Percentiles rank a stretch among this genome's conserved stretches.
Conservation (phyloP, 1,140 invertebrate genomes). For the Camponotus vicinus region DNA sequence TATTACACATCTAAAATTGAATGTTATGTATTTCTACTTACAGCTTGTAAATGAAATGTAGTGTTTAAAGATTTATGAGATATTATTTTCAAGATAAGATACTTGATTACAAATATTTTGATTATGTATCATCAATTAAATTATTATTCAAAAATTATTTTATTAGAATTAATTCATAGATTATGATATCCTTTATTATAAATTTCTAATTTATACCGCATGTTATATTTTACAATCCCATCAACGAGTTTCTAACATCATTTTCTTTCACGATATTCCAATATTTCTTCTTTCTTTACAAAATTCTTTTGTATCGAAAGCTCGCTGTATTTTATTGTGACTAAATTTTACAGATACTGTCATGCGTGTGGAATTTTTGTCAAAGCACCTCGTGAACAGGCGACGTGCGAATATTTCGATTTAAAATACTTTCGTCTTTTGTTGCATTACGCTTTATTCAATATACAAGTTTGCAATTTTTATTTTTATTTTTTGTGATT, state of each 20-base stretch:
- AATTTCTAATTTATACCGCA: constrained; percentile 3
- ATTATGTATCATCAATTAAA: neutral
- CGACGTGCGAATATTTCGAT: constrained; percentile 47
- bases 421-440: constrained; percentile 47
- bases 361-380: constrained; percentile 62
- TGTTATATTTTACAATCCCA: neutral
- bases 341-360: constrained; percentile 57
- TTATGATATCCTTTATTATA: neutral
- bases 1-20: neutral
- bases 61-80: neutral
- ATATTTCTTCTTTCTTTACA: constrained; percentile 21
- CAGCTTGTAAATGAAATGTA: neutral
- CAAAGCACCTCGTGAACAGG: constrained; percentile 43
- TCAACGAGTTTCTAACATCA: neutral
- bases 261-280: neutral
- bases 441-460: constrained; percentile 42
- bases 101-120: neutral
- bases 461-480: constrained; percentile 7
- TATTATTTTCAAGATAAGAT: neutral
- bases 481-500: neutral
- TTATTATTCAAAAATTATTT: neutral
- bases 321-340: constrained; percentile 24
- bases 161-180: constrained; percentile 8
- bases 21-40: neutral
- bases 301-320: constrained; percentile 38